These are phyloP conservation scores for Falco novaeseelandiae DNA, from an alignment of 2,797 vertebrate genomes.

Conservation along the genomic window DNA sequence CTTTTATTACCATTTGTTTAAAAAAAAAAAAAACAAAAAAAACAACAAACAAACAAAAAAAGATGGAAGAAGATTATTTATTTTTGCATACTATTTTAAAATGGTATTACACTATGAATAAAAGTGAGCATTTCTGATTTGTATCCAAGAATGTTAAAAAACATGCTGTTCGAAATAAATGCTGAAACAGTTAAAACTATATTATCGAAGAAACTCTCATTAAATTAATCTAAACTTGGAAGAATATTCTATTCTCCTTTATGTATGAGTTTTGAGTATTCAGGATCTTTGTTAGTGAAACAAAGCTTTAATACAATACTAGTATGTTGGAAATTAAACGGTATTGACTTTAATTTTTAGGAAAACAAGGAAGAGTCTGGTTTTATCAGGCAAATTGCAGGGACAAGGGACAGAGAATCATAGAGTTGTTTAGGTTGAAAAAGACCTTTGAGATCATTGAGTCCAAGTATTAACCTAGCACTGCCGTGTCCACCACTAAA, in stretches of 20 bases:
- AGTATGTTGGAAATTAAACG: neutral
- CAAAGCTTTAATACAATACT: neutral
- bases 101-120: constrained; percentile 31
- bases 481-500: no score
- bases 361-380: neutral
- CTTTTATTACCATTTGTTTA: constrained; percentile 6
- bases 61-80: neutral
- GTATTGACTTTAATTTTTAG: neutral
- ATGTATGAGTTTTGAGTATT: neutral
- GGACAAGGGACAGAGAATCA: neutral
- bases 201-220: neutral
- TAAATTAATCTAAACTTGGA: neutral
- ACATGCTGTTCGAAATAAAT: constrained; percentile 18
- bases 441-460: no score
- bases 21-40: neutral
- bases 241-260: neutral
- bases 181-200: neutral
- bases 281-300: neutral
- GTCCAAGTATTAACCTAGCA: no score
- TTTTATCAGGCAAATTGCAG: neutral
- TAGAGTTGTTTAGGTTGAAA: no score
- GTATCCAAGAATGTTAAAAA: neutral
- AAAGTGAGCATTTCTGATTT: constrained; percentile 19
- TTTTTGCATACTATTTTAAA: constrained; percentile 24
- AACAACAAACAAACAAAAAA: neutral